These are phyloP conservation scores for Ladona fulva DNA, from an alignment of 1,140 invertebrate genomes.

Conservation along the genomic window DNA sequence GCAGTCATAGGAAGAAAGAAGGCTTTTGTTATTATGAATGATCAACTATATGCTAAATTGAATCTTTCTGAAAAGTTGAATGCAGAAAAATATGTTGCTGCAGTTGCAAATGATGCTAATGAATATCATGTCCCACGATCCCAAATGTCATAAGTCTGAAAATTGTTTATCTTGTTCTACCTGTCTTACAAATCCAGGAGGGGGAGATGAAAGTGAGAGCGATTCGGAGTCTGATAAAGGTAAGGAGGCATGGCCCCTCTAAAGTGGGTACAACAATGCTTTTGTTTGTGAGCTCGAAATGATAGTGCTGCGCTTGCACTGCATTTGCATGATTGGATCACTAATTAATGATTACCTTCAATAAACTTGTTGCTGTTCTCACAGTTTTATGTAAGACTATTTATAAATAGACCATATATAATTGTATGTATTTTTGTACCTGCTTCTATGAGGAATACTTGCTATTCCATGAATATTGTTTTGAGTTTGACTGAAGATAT, in stretches of 20 bases:
- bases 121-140: not conserved
- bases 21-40: not conserved
- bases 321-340: too few relatives aligned
- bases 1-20: not conserved
- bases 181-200: conserved; percentile 12
- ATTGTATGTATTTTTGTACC: too few relatives aligned
- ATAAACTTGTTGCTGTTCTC: too few relatives aligned
- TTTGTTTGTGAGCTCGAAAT: too few relatives aligned
- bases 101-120: not conserved
- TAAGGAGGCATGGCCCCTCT: conserved; percentile 30
- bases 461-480: too few relatives aligned
- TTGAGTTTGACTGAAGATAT: too few relatives aligned
- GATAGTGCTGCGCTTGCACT: too few relatives aligned
- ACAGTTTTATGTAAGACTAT: too few relatives aligned
- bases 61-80: not conserved
- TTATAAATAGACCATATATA: too few relatives aligned
- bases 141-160: not conserved
- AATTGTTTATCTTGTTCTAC: not conserved
- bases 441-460: too few relatives aligned
- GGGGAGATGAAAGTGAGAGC: conserved; percentile 19
- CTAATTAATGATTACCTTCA: too few relatives aligned
- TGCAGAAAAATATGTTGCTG: not conserved
- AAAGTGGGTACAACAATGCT: too few relatives aligned
- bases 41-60: not conserved
- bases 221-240: conserved; percentile 34